Conservation (phyloP, 37 sponge, comb jelly and placozoan species). For the Cliona cf. orientalis region DNA sequence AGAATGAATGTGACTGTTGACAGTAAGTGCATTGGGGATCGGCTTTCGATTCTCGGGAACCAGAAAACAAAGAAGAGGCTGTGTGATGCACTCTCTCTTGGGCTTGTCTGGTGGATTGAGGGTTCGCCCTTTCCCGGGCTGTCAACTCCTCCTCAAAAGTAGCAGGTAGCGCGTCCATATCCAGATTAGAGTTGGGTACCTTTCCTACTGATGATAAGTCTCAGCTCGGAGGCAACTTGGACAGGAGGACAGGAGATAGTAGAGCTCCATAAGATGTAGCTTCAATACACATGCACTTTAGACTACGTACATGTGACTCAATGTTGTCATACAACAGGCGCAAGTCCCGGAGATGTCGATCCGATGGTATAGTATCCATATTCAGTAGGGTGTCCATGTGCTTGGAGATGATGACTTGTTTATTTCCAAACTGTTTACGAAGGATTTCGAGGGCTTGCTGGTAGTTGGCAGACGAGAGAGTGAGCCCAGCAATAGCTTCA, state of each 20-base stretch:
- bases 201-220: constrained; percentile 27
- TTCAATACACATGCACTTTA: neutral
- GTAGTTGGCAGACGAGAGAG: constrained; percentile 16
- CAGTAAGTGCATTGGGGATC: constrained; percentile 16
- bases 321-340: neutral
- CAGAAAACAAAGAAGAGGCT: constrained; percentile 15
- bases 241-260: constrained; percentile 17
- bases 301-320: constrained; percentile 1
- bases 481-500: constrained; percentile 20
- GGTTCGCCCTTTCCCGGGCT: constrained; percentile 45
- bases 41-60: neutral
- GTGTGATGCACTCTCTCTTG: constrained; percentile 10
- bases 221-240: constrained; percentile 12
- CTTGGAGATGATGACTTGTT: constrained; percentile 7
- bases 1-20: constrained; percentile 35
- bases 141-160: constrained; percentile 17
- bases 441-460: constrained; percentile 6
- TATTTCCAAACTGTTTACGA: constrained; percentile 19
- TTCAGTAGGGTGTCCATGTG: constrained; percentile 29
- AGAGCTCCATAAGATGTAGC: constrained; percentile 19
- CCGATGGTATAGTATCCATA: neutral
- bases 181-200: neutral
- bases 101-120: neutral
- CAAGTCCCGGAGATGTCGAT: neutral
- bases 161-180: constrained; percentile 4